These are phyloP conservation scores for Falco cherrug DNA, from an alignment of 2,797 vertebrate genomes.

Conservation along the genomic window DNA sequence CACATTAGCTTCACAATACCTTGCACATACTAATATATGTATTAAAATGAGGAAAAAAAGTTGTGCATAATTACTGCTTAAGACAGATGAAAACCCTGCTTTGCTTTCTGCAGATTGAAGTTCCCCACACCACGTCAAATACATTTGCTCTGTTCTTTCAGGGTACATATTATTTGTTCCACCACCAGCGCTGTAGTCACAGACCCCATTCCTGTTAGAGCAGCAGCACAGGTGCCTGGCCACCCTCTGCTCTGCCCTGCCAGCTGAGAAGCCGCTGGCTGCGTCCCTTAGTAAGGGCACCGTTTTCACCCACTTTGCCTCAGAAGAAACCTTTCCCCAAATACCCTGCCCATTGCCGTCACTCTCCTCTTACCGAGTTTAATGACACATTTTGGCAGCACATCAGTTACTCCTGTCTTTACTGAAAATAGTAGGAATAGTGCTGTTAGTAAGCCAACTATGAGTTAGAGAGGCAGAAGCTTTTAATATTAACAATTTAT, in stretches of 20 bases:
- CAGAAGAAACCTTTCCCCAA: neutral
- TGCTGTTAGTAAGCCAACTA: neutral
- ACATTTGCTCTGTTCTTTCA: neutral
- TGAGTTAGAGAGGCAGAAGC: neutral
- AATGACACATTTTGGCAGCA: neutral
- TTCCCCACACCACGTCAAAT: neutral
- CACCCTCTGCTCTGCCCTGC: neutral
- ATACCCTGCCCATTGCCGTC: neutral
- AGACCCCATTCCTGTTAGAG: neutral
- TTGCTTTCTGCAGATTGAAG: neutral
- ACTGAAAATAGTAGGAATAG: neutral
- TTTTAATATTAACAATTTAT: neutral
- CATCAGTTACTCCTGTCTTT: neutral
- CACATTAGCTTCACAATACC: neutral
- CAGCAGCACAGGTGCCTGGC: neutral
- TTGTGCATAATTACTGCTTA: neutral
- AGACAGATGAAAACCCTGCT: neutral
- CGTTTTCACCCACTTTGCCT: neutral
- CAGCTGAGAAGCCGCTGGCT: neutral
- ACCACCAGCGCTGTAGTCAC: neutral
- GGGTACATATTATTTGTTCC: neutral
- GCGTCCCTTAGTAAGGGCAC: neutral
- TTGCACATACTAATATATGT: neutral
- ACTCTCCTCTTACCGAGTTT: neutral
- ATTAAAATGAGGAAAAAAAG: neutral